Evolutionary conservation across 1,140 invertebrate species (phyloP).

Genomic region (Aphelenchoides besseyi): DNA sequence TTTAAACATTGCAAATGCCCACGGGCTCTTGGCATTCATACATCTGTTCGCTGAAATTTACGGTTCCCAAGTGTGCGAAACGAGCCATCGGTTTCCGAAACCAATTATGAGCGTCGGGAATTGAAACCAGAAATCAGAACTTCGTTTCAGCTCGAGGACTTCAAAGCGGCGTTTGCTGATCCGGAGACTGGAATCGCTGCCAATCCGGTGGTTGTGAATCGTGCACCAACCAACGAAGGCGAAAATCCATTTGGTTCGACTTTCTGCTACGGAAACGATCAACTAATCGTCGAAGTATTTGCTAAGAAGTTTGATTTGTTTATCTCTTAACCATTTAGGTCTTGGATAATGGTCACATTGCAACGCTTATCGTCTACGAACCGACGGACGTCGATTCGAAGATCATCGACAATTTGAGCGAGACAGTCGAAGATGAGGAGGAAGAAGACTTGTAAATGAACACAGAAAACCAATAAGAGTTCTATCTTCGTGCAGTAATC

Average conservation of each 20-base stretch:
- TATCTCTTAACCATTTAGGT: slow-evolving; percentile 25
- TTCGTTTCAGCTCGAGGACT: slow-evolving; percentile 39
- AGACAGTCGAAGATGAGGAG: neutral
- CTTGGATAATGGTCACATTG: slow-evolving; percentile 27
- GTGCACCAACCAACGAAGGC: slow-evolving; percentile 36
- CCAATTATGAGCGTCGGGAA: neutral
- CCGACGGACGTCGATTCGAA: neutral
- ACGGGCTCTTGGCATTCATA: neutral
- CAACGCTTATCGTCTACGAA: slow-evolving; percentile 24
- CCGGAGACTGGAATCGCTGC: slow-evolving; percentile 9
- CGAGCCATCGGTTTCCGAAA: neutral
- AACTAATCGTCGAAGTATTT: slow-evolving; percentile 51
- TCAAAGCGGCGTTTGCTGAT: slow-evolving; percentile 35
- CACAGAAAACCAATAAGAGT: too few species aligned
- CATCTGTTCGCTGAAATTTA: neutral
- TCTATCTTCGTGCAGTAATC: too few species aligned
- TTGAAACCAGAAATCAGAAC: neutral
- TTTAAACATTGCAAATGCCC: slow-evolving; percentile 4
- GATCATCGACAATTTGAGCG: neutral
- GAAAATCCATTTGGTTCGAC: slow-evolving; percentile 56
- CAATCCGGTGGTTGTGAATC: slow-evolving; percentile 48
- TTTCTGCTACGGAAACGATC: slow-evolving; percentile 48
- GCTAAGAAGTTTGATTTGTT: slow-evolving; percentile 27
- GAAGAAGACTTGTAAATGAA: neutral
- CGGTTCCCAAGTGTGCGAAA: neutral